Evolutionary conservation across 1,140 invertebrate species (phyloP).

Genomic region (Habropoda laboriosa): DNA sequence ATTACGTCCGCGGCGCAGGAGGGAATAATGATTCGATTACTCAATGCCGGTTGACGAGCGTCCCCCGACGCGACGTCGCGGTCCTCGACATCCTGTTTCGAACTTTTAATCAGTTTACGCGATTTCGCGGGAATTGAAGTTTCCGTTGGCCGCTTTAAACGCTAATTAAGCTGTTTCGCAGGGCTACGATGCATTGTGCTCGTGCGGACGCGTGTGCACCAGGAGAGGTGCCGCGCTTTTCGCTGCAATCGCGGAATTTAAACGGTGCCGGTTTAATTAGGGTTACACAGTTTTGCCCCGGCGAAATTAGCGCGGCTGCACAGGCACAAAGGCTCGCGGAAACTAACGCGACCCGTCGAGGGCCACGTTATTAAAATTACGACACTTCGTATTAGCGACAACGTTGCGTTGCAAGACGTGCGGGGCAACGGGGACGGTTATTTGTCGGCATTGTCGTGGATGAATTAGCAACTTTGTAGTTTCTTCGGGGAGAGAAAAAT

Average conservation of each 20-base stretch:
- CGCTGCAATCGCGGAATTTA: conserved; percentile 44
- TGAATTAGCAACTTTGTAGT: too few relatives aligned
- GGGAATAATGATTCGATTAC: conserved; percentile 39
- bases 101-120: conserved; percentile 66
- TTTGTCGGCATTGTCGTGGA: too few relatives aligned
- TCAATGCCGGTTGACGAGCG: conserved; percentile 3
- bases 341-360: not conserved
- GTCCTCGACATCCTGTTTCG: conserved; percentile 35
- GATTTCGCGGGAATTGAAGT: conserved; percentile 57
- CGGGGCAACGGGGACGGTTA: too few relatives aligned
- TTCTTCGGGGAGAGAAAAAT: too few relatives aligned
- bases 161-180: conserved; percentile 57
- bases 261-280: conserved; percentile 39
- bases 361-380: conserved; percentile 42
- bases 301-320: conserved; percentile 29
- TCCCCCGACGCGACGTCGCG: not conserved
- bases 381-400: conserved; percentile 2
- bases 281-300: conserved; percentile 39
- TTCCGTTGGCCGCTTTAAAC: conserved; percentile 44
- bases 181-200: conserved; percentile 34
- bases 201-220: not conserved
- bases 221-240: too few relatives aligned
- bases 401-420: not conserved
- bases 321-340: not conserved
- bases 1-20: conserved; percentile 10